Percentiles rank a stretch among this genome's conserved stretches.
Conservation (phyloP, 2,888 invertebrate species). For the Pilophorus perplexus region DNA sequence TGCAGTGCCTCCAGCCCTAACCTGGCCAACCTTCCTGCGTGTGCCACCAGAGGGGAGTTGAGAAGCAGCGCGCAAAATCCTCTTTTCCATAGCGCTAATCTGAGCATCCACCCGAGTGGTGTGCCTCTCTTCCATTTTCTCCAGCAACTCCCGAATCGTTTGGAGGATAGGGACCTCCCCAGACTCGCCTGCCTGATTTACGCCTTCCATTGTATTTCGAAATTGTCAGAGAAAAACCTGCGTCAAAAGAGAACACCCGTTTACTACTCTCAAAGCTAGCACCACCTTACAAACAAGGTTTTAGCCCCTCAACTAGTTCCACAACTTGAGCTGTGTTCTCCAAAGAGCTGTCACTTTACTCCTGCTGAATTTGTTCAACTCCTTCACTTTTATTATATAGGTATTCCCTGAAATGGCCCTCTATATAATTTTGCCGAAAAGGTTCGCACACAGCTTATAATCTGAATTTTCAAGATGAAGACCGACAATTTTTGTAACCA, state of each 20-base stretch:
- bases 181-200: not conserved
- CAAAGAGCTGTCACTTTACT: too few species aligned
- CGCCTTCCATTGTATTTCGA: not conserved
- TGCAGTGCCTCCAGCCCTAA: not conserved
- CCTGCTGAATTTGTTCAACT: too few species aligned
- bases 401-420: too few species aligned
- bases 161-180: not conserved
- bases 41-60: not conserved
- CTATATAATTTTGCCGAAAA: too few species aligned
- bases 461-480: not conserved
- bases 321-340: not conserved
- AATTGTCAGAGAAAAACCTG: not conserved
- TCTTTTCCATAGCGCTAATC: not conserved
- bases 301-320: not conserved
- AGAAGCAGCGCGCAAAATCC: not conserved
- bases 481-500: not conserved
- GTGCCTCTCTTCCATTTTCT: not conserved
- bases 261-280: not conserved
- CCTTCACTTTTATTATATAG: too few species aligned
- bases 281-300: not conserved
- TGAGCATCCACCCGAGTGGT: conserved; percentile 2
- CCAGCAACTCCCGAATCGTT: not conserved
- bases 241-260: not conserved
- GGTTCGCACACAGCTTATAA: too few species aligned
- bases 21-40: not conserved